These are phyloP conservation scores for Trachymyrmex cornetzi DNA, from an alignment of 1,140 invertebrate species.

Conservation along the genomic window DNA sequence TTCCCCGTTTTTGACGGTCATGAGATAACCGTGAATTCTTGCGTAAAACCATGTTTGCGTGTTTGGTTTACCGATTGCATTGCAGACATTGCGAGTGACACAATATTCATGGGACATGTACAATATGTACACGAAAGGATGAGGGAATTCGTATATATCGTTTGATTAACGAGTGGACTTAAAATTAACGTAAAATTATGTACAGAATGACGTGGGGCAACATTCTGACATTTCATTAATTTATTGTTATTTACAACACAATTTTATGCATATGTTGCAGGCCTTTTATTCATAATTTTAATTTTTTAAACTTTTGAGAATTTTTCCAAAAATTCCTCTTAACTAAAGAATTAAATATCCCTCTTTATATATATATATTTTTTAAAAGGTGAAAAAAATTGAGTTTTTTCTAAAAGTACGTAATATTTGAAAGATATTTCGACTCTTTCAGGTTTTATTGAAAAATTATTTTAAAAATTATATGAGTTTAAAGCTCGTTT, in stretches of 20 bases:
- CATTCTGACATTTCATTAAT: background rate
- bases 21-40: background rate
- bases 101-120: slow-evolving; percentile 18
- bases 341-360: background rate
- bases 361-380: too few relatives aligned
- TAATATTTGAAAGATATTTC: background rate
- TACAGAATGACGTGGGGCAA: background rate
- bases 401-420: background rate
- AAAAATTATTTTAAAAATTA: background rate
- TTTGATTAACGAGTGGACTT: slow-evolving; percentile 27
- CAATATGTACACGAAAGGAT: background rate
- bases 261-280: background rate
- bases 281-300: background rate
- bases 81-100: background rate
- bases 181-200: slow-evolving; percentile 2
- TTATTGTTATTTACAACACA: slow-evolving; percentile 12
- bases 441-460: background rate
- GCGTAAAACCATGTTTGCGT: slow-evolving; percentile 2
- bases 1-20: slow-evolving; percentile 25
- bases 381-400: background rate
- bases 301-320: background rate
- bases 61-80: slow-evolving; percentile 5
- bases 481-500: too few relatives aligned
- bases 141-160: background rate
- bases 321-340: background rate